phyloP scores from a whole-genome alignment of 2,797 vertebrate genomes.

The Odontamblyopus lacepedii region DNA sequence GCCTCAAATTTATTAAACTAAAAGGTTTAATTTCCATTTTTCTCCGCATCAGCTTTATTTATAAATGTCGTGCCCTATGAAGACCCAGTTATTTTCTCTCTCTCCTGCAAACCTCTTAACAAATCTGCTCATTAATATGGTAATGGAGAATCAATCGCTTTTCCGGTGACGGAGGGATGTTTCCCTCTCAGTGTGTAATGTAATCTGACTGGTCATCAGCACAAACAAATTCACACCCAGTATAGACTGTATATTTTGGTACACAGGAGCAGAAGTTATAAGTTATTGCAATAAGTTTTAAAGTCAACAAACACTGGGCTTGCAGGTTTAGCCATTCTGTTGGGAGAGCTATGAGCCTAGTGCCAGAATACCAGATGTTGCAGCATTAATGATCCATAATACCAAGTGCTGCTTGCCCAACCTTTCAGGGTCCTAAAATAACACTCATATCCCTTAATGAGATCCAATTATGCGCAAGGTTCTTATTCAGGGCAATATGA shows the following conservation, averaged over 20 bases:
- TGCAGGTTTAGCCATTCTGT: conserved; percentile 26
- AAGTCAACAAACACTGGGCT: conserved; percentile 4
- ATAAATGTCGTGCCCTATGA: conserved; percentile 99
- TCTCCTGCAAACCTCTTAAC: conserved; percentile 95
- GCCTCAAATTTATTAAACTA: conserved; percentile 98
- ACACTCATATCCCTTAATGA: conserved; percentile 77
- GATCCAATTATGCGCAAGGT: conserved; percentile 73
- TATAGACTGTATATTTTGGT: conserved; percentile 28
- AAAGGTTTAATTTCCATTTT: conserved; percentile 99
- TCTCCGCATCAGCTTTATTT: conserved; percentile 99
- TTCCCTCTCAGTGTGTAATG: conserved; percentile 96
- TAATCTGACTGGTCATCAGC: conserved; percentile 92
- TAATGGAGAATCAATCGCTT: conserved; percentile 99
- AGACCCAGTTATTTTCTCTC: conserved; percentile 95
- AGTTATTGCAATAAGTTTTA: conserved; percentile 6
- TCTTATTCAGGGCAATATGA: conserved; percentile 73
- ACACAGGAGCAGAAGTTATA: conserved; percentile 25
- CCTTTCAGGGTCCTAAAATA: conserved; percentile 74
- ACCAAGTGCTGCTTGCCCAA: conserved; percentile 75
- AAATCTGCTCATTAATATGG: conserved; percentile 99
- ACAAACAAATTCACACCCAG: conserved; percentile 57
- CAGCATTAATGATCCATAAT: conserved; percentile 77
- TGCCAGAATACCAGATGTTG: conserved; percentile 75
- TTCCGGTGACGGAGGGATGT: conserved; percentile 90
- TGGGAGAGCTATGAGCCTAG: conserved; percentile 28